Base-by-base conservation (phyloP, 2,888 invertebrate species). In the Anorthoa munda region DNA sequence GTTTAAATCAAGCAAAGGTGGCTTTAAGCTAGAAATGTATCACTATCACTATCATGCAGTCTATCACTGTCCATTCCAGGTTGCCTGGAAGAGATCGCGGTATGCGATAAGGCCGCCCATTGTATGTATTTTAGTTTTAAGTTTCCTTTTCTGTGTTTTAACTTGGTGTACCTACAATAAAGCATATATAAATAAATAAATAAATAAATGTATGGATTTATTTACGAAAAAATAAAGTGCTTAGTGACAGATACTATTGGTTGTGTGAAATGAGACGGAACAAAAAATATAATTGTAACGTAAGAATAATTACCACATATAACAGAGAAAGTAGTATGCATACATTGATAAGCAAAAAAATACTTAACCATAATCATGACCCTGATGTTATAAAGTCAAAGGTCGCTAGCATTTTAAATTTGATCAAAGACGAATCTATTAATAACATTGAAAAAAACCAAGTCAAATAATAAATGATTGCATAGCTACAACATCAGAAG, bases 361-460 rank as follows among this genome's bases (percentile, higher is more conserved):
- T 31, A 26, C 17, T 26, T 56, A 56, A 56, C 26, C 56, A 56
- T 26, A 56, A 31, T 26, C 56, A 56, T 56, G 56, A 58, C 26
- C 11, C 12, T 18, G 18, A 58, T 31, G 11, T 58, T 18, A 26
- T 58, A 31, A 31, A 31, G 58, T 26, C 12, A 31, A 58, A 58
- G 18, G 26, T 58, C 18, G 58, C 26, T 31, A 26, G 26, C 1
- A 56, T 26, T 56, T 18, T 56, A 11, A 56, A 56, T 56, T 56
- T 26, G 26, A 56, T 26, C 18, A 56, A 26, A 56, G 26, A 56
- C 26, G 26, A 56, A 26, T 26, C 17, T 2, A 56, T 26, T 31
- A 31, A 58, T 58, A 58, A 58, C n/a, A 31, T 31, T 58, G 59
- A 3, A 12, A 39, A 59, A 59, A 59, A 59, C n/a, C 59, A 59